Base-by-base conservation (phyloP, 2,797 vertebrate genomes). In the Pyrocephalus nanus region DNA sequence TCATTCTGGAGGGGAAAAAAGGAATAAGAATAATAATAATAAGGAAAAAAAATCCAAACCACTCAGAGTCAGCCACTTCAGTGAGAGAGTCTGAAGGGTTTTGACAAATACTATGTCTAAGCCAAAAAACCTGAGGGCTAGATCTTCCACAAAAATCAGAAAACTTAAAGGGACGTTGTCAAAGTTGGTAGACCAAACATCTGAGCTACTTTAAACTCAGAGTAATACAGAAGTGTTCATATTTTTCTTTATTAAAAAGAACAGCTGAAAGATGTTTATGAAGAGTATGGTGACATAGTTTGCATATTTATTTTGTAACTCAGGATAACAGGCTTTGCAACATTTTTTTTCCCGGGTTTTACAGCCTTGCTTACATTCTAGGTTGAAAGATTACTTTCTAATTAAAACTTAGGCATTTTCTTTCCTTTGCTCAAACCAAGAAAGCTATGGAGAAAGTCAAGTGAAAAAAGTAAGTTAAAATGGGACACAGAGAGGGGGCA, bases 161-260 rank as follows among this genome's bases (percentile, higher is more conserved):
- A 93, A 88, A 86, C 69, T 88, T 97, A 94, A 96, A 97, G 88
- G 79, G 94, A 93, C 90, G 72, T 42, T 93, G 94, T 95, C 95
- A 83, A 77, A 96, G 54, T 91, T 75, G 58, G 83, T 92, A 93
- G 93, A 89, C 80, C 78, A 96, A 95, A 95, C 48, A 95, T 88
- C 57, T 91, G 89, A 92, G 71, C 72, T 92, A 53, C 88, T 94
- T 86, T 81, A 88, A 89, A 88, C 82, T 75, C 50, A 73, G 50
- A 86, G 71, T 67, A 70, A 81, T 51, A 71, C 26, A 92, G 48
- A 71, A 66, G n/a, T 40, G 15, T 38, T 70, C n/a, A 27, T 88
- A 34, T 61, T 93, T 88, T 84, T 71, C 42, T 76, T 86, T 86
- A 86, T 76, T 88, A 78, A 81, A 92, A 78, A 42, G 66, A 94